Percentiles rank a stretch among this genome's conserved stretches.
These are phyloP conservation scores for Taphrorychus bicolor DNA, from an alignment of 2,888 invertebrate species.

Conservation along the genomic window DNA sequence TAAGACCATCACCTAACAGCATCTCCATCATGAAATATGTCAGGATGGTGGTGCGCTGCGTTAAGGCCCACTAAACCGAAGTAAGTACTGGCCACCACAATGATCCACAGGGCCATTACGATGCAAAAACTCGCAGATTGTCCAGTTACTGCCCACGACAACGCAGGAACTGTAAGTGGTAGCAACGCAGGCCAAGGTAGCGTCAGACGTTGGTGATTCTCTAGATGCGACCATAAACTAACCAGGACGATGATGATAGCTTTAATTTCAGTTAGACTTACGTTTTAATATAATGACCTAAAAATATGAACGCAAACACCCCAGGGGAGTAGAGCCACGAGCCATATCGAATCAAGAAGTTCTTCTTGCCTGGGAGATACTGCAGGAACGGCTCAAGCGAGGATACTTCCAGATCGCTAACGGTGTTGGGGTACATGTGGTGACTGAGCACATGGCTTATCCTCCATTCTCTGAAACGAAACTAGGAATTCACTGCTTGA, in stretches of 20 bases:
- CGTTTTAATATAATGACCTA: constrained; percentile 39
- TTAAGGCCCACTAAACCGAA: constrained; percentile 72
- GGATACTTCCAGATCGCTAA: constrained; percentile 76
- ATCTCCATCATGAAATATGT: constrained; percentile 82
- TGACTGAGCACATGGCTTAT: constrained; percentile 80
- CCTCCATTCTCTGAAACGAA: constrained; percentile 70
- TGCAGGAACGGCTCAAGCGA: constrained; percentile 69
- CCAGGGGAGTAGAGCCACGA: constrained; percentile 63
- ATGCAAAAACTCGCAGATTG: constrained; percentile 53
- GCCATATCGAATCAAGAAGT: constrained; percentile 61
- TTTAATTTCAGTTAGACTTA: no score
- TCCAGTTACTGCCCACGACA: constrained; percentile 42
- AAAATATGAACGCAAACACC: constrained; percentile 40
- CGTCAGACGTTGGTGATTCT: background rate
- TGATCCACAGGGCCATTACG: constrained; percentile 67
- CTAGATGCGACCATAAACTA: background rate
- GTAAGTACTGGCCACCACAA: constrained; percentile 66
- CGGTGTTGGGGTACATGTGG: constrained; percentile 80
- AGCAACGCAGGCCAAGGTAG: constrained; percentile 37
- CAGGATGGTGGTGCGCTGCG: constrained; percentile 82
- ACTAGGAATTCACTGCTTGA: constrained; percentile 3
- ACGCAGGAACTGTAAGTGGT: constrained; percentile 43
- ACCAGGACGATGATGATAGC: background rate
- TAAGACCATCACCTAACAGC: constrained; percentile 63
- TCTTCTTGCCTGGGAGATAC: constrained; percentile 69